These are phyloP conservation scores for Anastrepha ludens DNA, from an alignment of 1,140 invertebrate genomes.

Conservation along the genomic window DNA sequence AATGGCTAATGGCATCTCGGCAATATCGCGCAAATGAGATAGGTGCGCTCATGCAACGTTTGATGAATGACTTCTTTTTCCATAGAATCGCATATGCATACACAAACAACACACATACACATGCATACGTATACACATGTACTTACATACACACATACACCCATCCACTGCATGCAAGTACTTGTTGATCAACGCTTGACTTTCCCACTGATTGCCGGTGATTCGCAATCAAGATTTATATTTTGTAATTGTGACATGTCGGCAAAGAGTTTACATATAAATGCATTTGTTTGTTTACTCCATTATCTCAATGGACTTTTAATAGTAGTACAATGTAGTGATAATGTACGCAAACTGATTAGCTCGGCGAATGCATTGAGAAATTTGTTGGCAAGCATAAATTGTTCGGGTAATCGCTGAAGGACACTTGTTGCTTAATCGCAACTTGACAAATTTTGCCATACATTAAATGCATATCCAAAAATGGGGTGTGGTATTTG, in stretches of 20 bases:
- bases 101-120: background rate
- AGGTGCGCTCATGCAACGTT: constrained; percentile 16
- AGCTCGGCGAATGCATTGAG: constrained; percentile 1
- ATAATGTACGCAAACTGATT: constrained; percentile 31
- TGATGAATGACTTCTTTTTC: constrained; percentile 28
- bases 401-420: background rate
- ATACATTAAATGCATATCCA: background rate
- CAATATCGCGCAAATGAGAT: constrained; percentile 43
- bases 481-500: background rate
- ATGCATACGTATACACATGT: background rate
- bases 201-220: constrained; percentile 17
- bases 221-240: constrained; percentile 42
- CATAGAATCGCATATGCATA: background rate
- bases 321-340: constrained; percentile 24
- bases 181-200: background rate
- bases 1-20: constrained; percentile 43
- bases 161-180: background rate
- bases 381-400: constrained; percentile 11
- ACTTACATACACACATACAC: background rate
- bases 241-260: constrained; percentile 29
- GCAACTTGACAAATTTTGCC: background rate
- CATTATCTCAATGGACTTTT: constrained; percentile 46
- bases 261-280: background rate
- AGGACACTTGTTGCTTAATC: constrained; percentile 39
- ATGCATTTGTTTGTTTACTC: constrained; percentile 24